A percentile compares a stretch with the other conserved stretches of the same genome.
Evolutionary conservation across 2,888 invertebrate species (phyloP).

Genomic region (Drosophila subsilvestris): DNA sequence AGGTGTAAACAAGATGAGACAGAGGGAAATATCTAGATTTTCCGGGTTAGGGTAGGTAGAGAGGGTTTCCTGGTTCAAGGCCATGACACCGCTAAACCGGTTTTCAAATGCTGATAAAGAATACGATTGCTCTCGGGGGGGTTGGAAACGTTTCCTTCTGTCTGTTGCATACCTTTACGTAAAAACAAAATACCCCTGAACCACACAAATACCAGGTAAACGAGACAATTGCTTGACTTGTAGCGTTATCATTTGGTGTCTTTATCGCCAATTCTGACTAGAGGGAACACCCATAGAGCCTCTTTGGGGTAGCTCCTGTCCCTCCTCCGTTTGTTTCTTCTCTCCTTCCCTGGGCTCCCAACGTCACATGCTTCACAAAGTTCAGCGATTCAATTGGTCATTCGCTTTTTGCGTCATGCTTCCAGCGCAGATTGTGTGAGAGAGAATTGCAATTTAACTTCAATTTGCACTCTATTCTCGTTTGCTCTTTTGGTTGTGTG

Average conservation of each 20-base stretch:
- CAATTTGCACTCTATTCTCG: conserved; percentile 26
- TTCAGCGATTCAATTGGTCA: conserved; percentile 12
- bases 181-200: not conserved
- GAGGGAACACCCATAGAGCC: conserved; percentile 63
- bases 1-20: not conserved
- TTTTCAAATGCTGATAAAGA: not conserved
- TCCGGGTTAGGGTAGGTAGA: not conserved
- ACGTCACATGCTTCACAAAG: conserved; percentile 61
- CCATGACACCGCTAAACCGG: not conserved
- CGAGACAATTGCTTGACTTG: conserved; percentile 18
- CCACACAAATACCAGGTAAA: not conserved
- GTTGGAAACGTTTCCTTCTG: not conserved
- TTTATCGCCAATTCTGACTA: conserved; percentile 38
- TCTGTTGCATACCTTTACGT: not conserved
- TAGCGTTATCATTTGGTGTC: conserved; percentile 19
- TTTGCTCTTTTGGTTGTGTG: not conserved
- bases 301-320: not conserved
- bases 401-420: conserved; percentile 67
- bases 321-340: not conserved
- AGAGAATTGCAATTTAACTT: conserved; percentile 27
- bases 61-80: not conserved
- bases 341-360: not conserved
- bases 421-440: not conserved
- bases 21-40: not conserved
- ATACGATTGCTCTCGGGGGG: not conserved